phyloP scores from a whole-genome alignment of 1,140 invertebrate genomes.

The Chrysomallon squamiferum region DNA sequence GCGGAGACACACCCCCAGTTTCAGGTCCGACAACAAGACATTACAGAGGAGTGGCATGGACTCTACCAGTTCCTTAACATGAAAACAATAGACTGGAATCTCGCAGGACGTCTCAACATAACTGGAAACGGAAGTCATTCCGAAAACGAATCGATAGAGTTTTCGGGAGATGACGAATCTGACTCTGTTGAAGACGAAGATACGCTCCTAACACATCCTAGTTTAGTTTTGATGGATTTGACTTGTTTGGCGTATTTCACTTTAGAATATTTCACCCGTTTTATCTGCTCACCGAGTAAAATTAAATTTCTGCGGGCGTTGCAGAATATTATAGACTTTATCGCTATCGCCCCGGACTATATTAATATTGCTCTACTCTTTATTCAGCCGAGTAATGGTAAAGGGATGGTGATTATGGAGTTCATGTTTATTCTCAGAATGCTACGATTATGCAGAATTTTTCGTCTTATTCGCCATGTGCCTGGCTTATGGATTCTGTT shows the following conservation, averaged over 20 bases:
- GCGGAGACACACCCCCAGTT: slow-evolving; percentile 54
- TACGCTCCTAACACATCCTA: slow-evolving; percentile 39
- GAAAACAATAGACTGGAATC: slow-evolving; percentile 11
- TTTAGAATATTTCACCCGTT: slow-evolving; percentile 53
- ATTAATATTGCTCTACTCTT: slow-evolving; percentile 45
- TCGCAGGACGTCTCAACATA: background rate
- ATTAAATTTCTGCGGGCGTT: slow-evolving; percentile 46
- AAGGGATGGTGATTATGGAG: slow-evolving; percentile 48
- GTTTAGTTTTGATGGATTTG: slow-evolving; percentile 51
- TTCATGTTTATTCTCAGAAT: slow-evolving; percentile 86
- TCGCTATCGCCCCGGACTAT: slow-evolving; percentile 55
- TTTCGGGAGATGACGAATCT: background rate
- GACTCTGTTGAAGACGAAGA: slow-evolving; percentile 2
- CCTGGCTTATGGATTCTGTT: slow-evolving; percentile 98
- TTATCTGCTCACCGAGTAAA: slow-evolving; percentile 55
- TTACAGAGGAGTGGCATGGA: slow-evolving; percentile 20
- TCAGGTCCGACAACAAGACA: slow-evolving; percentile 31
- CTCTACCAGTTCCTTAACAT: slow-evolving; percentile 48
- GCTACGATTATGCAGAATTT: slow-evolving; percentile 96
- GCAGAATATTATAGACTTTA: slow-evolving; percentile 59
- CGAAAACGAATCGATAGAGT: background rate
- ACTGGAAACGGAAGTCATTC: background rate
- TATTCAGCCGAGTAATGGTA: slow-evolving; percentile 35
- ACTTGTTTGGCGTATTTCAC: slow-evolving; percentile 55
- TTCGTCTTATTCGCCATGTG: slow-evolving; percentile 97